A percentile compares a stretch with the other conserved stretches of the same genome.
These are phyloP conservation scores for Eilema sororculum DNA, from an alignment of 2,888 invertebrate species.

Conservation along the genomic window DNA sequence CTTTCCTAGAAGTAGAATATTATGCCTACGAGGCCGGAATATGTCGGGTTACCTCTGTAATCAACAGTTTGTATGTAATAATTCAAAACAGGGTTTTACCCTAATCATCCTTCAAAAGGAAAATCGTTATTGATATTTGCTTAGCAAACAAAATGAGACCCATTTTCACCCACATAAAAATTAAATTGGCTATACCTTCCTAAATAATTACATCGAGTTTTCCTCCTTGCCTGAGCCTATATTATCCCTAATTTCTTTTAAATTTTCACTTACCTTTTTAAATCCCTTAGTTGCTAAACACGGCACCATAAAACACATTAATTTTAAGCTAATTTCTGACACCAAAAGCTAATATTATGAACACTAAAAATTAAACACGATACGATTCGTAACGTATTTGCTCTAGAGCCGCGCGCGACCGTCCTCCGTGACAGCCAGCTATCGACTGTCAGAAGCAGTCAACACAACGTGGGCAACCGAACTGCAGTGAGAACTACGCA, in stretches of 20 bases:
- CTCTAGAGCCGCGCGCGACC: conserved; percentile 57
- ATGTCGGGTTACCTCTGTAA: no score
- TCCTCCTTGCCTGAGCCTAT: conserved; percentile 39
- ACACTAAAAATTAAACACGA: conserved; percentile 47
- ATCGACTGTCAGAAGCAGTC: conserved; percentile 76
- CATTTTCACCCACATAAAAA: conserved; percentile 6
- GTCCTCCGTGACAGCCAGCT: conserved; percentile 59
- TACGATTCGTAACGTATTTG: conserved; percentile 46
- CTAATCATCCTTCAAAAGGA: background rate
- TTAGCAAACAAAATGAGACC: background rate
- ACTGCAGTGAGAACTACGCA: conserved; percentile 78
- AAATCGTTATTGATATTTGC: background rate
- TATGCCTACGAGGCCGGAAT: background rate
- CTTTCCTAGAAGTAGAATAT: background rate
- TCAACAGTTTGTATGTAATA: background rate
- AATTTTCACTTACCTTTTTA: conserved; percentile 56
- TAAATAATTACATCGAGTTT: conserved; percentile 53
- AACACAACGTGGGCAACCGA: conserved; percentile 69
- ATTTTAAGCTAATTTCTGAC: conserved; percentile 44
- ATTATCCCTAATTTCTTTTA: conserved; percentile 28
- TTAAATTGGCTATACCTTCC: conserved; percentile 20
- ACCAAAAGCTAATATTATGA: conserved; percentile 42
- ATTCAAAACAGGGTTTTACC: background rate
- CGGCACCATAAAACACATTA: conserved; percentile 56
- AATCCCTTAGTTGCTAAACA: conserved; percentile 51